phyloP scores from a whole-genome alignment of 2,113 vertebrate genomes.

The Panthera leo region DNA sequence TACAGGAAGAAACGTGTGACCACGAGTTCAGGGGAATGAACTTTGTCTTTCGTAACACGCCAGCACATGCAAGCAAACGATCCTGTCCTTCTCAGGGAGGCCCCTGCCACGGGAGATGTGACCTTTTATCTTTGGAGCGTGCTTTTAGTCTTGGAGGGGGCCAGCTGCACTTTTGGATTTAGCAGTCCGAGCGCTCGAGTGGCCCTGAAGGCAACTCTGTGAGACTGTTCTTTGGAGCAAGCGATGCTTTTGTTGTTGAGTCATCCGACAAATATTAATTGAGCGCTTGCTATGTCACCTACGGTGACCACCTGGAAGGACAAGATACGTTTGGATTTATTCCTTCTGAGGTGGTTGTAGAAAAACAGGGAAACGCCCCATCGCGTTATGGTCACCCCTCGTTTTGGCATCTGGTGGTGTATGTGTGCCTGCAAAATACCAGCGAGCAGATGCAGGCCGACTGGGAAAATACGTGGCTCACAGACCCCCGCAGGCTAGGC shows the following conservation, averaged over 20 bases:
- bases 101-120: rapidly evolving
- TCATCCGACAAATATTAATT: not conserved
- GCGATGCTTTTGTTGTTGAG: not conserved
- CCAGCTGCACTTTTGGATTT: not conserved
- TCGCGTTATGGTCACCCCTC: not conserved
- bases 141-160: not conserved
- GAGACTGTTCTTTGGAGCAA: not conserved
- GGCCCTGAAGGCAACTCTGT: not conserved
- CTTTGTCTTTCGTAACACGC: not conserved
- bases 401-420: not conserved
- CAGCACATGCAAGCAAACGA: rapidly evolving
- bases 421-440: rapidly evolving
- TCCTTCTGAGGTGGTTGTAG: not conserved
- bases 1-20: not conserved
- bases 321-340: not conserved
- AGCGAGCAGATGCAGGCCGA: not conserved
- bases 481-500: not conserved
- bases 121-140: not conserved
- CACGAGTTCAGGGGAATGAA: not conserved
- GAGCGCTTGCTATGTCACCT: not conserved
- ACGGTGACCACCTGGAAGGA: not conserved
- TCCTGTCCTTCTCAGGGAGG: not conserved
- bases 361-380: not conserved
- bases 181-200: not conserved
- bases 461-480: not conserved